Evolutionary conservation across 2,888 invertebrate genomes (phyloP), one percentile per base, ranked within the genome.

Genomic region (Drosophila histrio): DNA sequence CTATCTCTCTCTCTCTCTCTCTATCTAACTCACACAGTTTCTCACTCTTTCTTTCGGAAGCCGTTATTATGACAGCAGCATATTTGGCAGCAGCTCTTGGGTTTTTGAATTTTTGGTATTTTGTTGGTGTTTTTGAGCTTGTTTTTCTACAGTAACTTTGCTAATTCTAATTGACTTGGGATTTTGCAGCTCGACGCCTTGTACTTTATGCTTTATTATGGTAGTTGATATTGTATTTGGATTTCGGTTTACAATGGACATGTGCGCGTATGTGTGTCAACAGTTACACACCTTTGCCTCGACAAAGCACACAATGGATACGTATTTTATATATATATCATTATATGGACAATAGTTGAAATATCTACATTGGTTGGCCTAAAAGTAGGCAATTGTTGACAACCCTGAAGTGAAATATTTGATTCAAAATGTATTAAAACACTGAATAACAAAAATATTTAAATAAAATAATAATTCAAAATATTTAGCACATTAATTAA

Each of bases 41-140:
- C 15, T 38, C 49, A 44, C 36, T 6, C 44, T 46, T 39, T 21
- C 60, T 66, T 79, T 79, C 88, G 85, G 77, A 87, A 81, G 65
- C 85, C 78, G 85, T 87, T 86, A 88, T 85, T 88, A 78, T 78
- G 76, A 72, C 77, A 80, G 70, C 80, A 77, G 79, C 76, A 85
- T 85, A 78, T 85, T 87, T 81, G 73, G 64, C 79, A 52, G 19
- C n/a, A 65, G 62, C 67, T 67, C 64, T 67, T 58, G 62, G 66
- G 60, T 57, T 57, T 68, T 60, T 64, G 61, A 44, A 57, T 58
- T 73, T 81, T 52, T 63, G 62, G 66, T 44, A 60, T 58, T 64
- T 56, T 64, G 38, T 13, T 38, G 28, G 50, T 47, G 38, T 58
- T 58, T 39, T 30, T 38, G 39, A 22, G 50, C 56, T 60, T 38